These are phyloP conservation scores for Nebria brevicollis DNA, from an alignment of 2,888 invertebrate genomes.

Conservation along the genomic window DNA sequence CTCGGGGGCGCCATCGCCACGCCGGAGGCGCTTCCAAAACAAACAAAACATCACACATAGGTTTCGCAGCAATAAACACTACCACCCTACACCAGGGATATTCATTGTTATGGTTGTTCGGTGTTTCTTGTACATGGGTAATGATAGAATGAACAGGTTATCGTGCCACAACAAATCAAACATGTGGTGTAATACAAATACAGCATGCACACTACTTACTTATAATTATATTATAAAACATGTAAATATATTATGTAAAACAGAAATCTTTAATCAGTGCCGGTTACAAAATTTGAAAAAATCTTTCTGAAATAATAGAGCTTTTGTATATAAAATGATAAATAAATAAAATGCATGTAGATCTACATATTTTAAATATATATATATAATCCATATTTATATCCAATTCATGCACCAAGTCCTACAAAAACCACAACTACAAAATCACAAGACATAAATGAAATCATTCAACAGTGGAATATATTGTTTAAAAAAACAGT, in stretches of 20 bases:
- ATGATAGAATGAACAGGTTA: not conserved
- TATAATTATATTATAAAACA: too few relatives aligned
- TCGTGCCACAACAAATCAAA: not conserved
- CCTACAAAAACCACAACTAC: not conserved
- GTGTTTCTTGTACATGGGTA: not conserved
- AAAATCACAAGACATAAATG: not conserved
- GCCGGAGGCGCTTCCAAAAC: conserved; percentile 65
- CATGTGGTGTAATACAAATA: too few relatives aligned
- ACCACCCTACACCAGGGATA: conserved; percentile 35
- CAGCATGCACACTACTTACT: too few relatives aligned
- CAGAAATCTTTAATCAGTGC: too few relatives aligned
- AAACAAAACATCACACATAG: conserved; percentile 63
- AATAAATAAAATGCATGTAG: conserved; percentile 2
- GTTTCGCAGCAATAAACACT: conserved; percentile 53
- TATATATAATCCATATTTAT: conserved; percentile 1
- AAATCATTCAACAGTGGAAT: not conserved
- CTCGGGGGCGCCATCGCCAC: conserved; percentile 68
- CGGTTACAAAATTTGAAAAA: too few relatives aligned
- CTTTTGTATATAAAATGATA: not conserved
- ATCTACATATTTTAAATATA: not conserved
- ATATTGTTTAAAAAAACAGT: not conserved
- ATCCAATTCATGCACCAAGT: not conserved
- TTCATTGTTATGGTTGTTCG: not conserved
- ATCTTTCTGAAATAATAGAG: not conserved
- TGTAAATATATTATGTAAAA: too few relatives aligned